These are phyloP conservation scores for Apocrypta bakeri DNA, from an alignment of 1,140 invertebrate species.

Conservation along the genomic window DNA sequence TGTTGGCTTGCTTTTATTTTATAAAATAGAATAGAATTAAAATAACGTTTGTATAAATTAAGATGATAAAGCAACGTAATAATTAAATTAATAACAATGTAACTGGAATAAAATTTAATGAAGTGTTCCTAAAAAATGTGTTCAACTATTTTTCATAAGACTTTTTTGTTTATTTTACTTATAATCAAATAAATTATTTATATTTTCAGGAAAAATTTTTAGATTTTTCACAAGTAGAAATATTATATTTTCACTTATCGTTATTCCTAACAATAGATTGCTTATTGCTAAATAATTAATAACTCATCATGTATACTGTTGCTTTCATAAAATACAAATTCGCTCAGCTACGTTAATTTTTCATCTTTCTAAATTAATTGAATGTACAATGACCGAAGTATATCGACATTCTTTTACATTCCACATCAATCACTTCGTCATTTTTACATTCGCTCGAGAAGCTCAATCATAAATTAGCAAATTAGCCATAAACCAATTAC, in stretches of 20 bases:
- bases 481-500: constrained; percentile 15
- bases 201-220: constrained; percentile 28
- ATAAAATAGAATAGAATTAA: constrained; percentile 45
- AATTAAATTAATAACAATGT: constrained; percentile 39
- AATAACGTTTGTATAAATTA: constrained; percentile 28
- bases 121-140: background rate
- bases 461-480: constrained; percentile 9
- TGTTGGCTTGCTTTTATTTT: constrained; percentile 26
- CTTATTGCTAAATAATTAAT: constrained; percentile 51
- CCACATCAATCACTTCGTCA: background rate
- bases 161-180: constrained; percentile 30
- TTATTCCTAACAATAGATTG: constrained; percentile 60
- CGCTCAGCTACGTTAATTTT: constrained; percentile 2
- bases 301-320: constrained; percentile 37
- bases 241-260: constrained; percentile 56
- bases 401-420: background rate
- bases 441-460: constrained; percentile 12
- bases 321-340: constrained; percentile 40
- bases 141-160: constrained; percentile 1
- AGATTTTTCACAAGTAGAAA: constrained; percentile 55
- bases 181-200: constrained; percentile 31
- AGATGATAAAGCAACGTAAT: constrained; percentile 28
- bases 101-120: constrained; percentile 36
- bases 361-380: constrained; percentile 1
- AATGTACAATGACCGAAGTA: constrained; percentile 12